Base-by-base conservation (phyloP, 2,888 invertebrate species). In the Stenichneumon culpator region DNA sequence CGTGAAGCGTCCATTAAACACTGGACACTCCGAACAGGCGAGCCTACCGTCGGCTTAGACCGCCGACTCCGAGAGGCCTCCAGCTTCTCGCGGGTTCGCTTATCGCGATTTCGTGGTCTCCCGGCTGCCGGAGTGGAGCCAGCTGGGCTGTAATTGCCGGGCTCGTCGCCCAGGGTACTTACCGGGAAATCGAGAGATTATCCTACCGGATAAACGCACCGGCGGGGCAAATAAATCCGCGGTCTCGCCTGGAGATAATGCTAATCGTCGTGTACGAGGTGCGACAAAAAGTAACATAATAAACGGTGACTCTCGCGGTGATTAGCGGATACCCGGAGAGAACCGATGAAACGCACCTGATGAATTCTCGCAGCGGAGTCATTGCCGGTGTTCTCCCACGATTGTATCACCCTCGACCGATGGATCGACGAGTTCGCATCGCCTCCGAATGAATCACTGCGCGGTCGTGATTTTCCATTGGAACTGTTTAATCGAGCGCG, bases 81-180 rank as follows among this genome's bases (percentile, higher is more conserved):
- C 16, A 14, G 32, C 28, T 25, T 28, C 54, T 19, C 54, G 32
- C 36, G 44, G 25, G 44, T n/a, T 60, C 32, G 44, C 63, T 74
- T 74, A 74, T 74, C 74, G 63, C 63, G 74, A 74, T 74, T 74
- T 74, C 47, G 57, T 63, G 63, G 63, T 63, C 28, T 60, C 74
- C 16, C 60, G 47, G 28, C 57, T 22, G 19, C 11, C 11, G 32
- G 25, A 2, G 22, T 32, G 32, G 39, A 44, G n/a, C 44, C 22
- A 39, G 16, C 44, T 44, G 57, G 57, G 73, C 73, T 25, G 44
- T 72, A 74, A 74, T 74, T 63, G 73, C 44, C n/a, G 73, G 47
- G 60, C 60, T 74, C 73, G 25, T 63, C 73, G 73, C 22, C 25
- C 57, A 25, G 44, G 60, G 39, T 39, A 74, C 60, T 74, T 63